Evolutionary conservation across 2,888 invertebrate genomes (phyloP).

Genomic region (Scaeva pyrastri): DNA sequence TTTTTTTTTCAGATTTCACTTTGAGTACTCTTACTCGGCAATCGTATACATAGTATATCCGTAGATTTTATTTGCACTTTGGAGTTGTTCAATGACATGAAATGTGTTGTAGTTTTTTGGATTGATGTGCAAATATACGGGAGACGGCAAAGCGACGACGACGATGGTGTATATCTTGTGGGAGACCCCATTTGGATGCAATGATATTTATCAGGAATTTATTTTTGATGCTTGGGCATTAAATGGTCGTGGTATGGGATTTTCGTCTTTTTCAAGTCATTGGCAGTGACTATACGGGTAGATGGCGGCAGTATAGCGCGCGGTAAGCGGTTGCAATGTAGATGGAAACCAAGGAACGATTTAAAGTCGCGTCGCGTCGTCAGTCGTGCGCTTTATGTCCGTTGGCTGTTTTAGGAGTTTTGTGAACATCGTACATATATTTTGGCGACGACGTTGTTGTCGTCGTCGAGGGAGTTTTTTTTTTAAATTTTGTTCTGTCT

Average conservation of each 20-base stretch:
- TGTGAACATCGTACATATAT: slow-evolving; percentile 5
- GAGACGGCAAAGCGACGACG: neutral
- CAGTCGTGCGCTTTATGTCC: slow-evolving; percentile 72
- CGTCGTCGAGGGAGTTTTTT: slow-evolving; percentile 19
- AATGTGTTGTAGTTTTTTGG: slow-evolving; percentile 59
- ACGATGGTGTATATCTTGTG: slow-evolving; percentile 51
- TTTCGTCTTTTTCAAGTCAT: slow-evolving; percentile 23
- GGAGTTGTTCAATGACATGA: slow-evolving; percentile 64
- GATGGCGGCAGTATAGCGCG: neutral
- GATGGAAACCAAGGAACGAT: slow-evolving; percentile 13
- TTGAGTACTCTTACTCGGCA: no score
- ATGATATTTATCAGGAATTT: slow-evolving; percentile 75
- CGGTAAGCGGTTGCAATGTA: no score
- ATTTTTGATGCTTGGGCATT: slow-evolving; percentile 73
- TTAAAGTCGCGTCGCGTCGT: slow-evolving; percentile 57
- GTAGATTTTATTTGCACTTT: slow-evolving; percentile 39
- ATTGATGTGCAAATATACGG: slow-evolving; percentile 66
- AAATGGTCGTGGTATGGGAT: slow-evolving; percentile 62
- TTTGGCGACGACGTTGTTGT: slow-evolving; percentile 27
- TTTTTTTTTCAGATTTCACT: slow-evolving; percentile 26
- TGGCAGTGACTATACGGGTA: neutral
- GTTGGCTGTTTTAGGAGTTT: slow-evolving; percentile 48
- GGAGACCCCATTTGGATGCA: slow-evolving; percentile 66
- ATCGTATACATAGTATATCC: no score
- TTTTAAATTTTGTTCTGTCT: slow-evolving; percentile 28